These are phyloP conservation scores for Tympanoctomys barrerae DNA, from an alignment of 2,797 vertebrate species.

Conservation along the genomic window DNA sequence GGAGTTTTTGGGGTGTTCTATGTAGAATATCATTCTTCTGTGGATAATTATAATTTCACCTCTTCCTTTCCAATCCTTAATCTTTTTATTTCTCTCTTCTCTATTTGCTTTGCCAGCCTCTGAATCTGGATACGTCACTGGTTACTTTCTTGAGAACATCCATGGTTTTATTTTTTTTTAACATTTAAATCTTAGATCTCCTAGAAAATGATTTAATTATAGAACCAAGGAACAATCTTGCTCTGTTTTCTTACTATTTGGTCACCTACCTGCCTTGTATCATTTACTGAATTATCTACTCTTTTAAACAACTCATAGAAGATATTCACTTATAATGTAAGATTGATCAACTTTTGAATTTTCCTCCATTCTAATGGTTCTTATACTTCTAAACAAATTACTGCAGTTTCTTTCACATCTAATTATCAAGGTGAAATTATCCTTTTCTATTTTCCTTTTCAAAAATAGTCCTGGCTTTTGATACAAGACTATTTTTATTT, in stretches of 20 bases:
- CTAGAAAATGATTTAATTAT: conserved; percentile 6
- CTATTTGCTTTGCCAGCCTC: background rate
- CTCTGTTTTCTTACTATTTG: conserved; percentile 26
- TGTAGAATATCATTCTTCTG: no score
- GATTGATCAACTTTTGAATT: conserved; percentile 35
- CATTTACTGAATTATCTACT: conserved; percentile 43
- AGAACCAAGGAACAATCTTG: background rate
- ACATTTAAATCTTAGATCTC: background rate
- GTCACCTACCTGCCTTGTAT: background rate
- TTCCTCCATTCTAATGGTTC: background rate
- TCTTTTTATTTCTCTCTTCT: no score
- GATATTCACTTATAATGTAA: background rate
- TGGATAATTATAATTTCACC: no score
- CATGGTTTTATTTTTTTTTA: conserved; percentile 9
- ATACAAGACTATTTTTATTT: background rate
- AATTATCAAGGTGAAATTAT: background rate
- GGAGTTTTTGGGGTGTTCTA: no score
- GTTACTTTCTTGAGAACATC: conserved; percentile 11
- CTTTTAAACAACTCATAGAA: background rate
- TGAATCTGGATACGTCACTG: conserved; percentile 20
- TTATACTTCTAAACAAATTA: background rate
- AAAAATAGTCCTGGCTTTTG: conserved; percentile 28
- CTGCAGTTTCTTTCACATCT: background rate
- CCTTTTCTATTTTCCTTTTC: conserved; percentile 10
- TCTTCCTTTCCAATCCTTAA: no score